Base-by-base conservation (phyloP, 2,113 vertebrate genomes). In the Sakesphorus luctuosus region DNA sequence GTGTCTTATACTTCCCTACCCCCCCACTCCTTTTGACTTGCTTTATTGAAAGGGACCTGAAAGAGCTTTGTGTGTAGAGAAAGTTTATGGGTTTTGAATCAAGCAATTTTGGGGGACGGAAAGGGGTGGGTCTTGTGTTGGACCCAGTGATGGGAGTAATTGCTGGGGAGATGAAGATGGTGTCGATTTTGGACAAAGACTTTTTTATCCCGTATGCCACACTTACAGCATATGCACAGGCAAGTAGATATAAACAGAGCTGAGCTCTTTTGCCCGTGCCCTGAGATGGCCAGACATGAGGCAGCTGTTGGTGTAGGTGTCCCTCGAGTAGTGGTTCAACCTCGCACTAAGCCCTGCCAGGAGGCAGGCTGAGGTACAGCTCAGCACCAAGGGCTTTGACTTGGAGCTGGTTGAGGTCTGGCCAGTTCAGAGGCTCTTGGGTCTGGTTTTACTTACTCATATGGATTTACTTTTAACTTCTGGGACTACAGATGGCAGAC, bases 261-360 rank as follows among this genome's bases (percentile, higher is more conserved):
- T 81, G 72, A 89, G 47, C 72, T 67, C 74, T 58, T 44, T 26
- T 49, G 68, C 29, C 55, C 1, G 0, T 94, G 93, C 23, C 95
- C 95, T 40, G 80, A 89, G 61, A 68, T 91, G 94, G 73, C 94
- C 96, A 96, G 96, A 96, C 94, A 13, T 0, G 61, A 87, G 73
- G 73, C 95, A 96, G 88, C 93, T 96, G 94, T 35, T 84, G 83
- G 20, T 36, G 77, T 10, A 20, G 65, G 50, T 62, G 62, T 62
- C 87, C 55, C 66, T 47, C 1, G 4, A 67, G 35, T 4, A 4
- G 14, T 10, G 43, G 47, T 35, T 91, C 47, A 77, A 0, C 12
- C 35, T 49, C 4, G 0, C 2, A 1, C 53, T 69, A 55, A 67
- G 7, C 69, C 66, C 66, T 89, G 43, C 24, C 13, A 3, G 66